Percentiles rank a stretch among this genome's conserved stretches.
phyloP scores from a whole-genome alignment of 2,888 invertebrate genomes.

The Lottia scabra region DNA sequence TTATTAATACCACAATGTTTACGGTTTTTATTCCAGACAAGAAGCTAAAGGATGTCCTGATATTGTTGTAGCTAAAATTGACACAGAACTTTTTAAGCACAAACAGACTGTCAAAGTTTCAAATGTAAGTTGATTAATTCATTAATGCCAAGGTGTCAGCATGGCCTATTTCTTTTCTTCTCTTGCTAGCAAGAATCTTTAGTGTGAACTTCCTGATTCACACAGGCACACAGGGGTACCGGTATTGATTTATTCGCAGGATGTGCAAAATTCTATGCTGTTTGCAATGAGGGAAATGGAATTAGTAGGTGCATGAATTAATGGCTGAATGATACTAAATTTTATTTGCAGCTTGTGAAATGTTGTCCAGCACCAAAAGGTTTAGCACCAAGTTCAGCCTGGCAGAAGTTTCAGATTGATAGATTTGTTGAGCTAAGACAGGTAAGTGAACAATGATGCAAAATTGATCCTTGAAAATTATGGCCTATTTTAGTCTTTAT shows the following conservation, averaged over 20 bases:
- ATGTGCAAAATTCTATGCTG: too few relatives aligned
- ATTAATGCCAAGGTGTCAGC: too few relatives aligned
- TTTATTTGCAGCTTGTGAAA: slow-evolving; percentile 68
- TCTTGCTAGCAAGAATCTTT: too few relatives aligned
- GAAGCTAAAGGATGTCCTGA: slow-evolving; percentile 75
- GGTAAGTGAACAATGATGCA: slow-evolving; percentile 56
- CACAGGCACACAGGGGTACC: too few relatives aligned
- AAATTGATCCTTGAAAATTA: too few relatives aligned
- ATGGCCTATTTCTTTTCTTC: slow-evolving; percentile 48
- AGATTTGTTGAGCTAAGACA: slow-evolving; percentile 77
- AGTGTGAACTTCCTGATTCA: too few relatives aligned
- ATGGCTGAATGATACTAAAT: too few relatives aligned
- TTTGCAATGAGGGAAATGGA: too few relatives aligned
- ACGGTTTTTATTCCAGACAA: slow-evolving; percentile 47
- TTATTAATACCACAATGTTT: too few relatives aligned
- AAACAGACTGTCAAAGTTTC: slow-evolving; percentile 63
- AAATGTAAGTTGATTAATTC: slow-evolving; percentile 44
- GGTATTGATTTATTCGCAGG: too few relatives aligned
- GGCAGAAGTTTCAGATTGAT: slow-evolving; percentile 79
- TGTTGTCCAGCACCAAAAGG: slow-evolving; percentile 72
- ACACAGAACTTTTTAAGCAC: slow-evolving; percentile 68
- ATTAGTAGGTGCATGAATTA: too few relatives aligned
- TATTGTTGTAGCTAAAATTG: slow-evolving; percentile 73
- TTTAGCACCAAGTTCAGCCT: slow-evolving; percentile 71
- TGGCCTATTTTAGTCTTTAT: too few relatives aligned